These are phyloP conservation scores for Trogon surrucura DNA, from an alignment of 2,113 vertebrate species.

Conservation along the genomic window DNA sequence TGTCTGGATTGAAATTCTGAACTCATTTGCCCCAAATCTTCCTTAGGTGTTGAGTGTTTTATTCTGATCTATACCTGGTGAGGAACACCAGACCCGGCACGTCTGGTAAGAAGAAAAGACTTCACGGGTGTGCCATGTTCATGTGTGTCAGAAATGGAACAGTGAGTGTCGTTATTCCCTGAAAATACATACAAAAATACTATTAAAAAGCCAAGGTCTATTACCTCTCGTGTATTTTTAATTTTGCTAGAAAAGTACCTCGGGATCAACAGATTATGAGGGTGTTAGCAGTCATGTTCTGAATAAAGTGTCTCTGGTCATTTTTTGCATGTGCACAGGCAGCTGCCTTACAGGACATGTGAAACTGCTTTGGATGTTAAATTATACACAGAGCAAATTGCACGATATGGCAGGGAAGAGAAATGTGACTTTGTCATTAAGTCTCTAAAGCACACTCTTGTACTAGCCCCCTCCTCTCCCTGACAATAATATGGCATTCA, in stretches of 20 bases:
- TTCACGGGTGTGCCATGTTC: not conserved
- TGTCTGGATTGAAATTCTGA: not conserved
- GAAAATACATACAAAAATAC: not conserved
- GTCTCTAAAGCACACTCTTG: not conserved
- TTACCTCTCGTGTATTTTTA: not conserved
- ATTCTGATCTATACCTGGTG: not conserved
- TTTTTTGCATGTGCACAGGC: not conserved
- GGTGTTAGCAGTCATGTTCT: not conserved
- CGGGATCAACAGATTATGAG: not conserved
- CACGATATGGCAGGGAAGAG: slow-evolving; percentile 1
- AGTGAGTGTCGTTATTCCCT: not conserved
- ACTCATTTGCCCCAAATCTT: not conserved
- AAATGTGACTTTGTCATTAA: slow-evolving; percentile 40
- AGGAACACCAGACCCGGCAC: not conserved
- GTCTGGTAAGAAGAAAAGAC: not conserved
- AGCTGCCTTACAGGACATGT: not conserved
- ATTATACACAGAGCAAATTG: slow-evolving; percentile 19
- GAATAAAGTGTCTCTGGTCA: not conserved
- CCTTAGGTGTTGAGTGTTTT: not conserved
- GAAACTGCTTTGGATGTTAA: slow-evolving; percentile 5
- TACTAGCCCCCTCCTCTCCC: not conserved
- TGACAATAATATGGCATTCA: not conserved
- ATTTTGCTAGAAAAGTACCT: not conserved
- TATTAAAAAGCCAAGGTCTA: not conserved
- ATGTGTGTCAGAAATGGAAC: not conserved